phyloP scores from a whole-genome alignment of 2,113 vertebrate species.

The Saimiri boliviensis region DNA sequence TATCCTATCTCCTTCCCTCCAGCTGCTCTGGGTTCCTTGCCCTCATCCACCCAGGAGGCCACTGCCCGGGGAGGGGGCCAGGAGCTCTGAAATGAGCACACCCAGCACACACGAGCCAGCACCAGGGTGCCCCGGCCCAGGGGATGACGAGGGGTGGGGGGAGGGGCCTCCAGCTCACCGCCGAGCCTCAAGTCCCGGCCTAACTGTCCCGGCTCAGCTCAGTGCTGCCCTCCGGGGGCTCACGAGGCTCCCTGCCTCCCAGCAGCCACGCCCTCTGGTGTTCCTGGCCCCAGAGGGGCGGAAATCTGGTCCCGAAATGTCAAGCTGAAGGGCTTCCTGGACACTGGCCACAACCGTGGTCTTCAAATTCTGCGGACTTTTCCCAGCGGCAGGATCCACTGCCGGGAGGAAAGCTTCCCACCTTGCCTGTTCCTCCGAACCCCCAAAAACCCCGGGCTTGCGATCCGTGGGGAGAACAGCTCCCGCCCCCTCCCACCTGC shows the following conservation, averaged over 20 bases:
- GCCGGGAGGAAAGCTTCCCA: neutral
- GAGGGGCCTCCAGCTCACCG: neutral
- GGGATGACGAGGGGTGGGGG: neutral
- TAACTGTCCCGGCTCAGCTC: neutral
- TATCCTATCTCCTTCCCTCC: too few relatives aligned
- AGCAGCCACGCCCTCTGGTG: neutral
- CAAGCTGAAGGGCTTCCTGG: neutral
- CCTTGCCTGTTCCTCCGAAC: neutral
- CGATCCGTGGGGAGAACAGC: neutral
- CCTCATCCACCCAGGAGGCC: neutral
- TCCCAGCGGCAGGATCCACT: neutral
- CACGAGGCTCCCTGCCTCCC: neutral
- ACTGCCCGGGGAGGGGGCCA: neutral
- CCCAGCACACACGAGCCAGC: neutral
- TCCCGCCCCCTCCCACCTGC: fast-evolving
- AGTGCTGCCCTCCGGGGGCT: neutral
- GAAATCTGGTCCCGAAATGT: neutral
- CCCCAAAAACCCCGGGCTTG: neutral
- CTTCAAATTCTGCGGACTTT: neutral
- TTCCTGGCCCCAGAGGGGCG: neutral
- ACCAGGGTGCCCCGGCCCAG: neutral
- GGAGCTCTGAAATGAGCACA: neutral
- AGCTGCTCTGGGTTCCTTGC: neutral
- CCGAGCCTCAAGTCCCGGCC: neutral
- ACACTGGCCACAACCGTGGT: neutral